Conservation (phyloP, 2,888 invertebrate genomes). For the Agrochola macilenta region DNA sequence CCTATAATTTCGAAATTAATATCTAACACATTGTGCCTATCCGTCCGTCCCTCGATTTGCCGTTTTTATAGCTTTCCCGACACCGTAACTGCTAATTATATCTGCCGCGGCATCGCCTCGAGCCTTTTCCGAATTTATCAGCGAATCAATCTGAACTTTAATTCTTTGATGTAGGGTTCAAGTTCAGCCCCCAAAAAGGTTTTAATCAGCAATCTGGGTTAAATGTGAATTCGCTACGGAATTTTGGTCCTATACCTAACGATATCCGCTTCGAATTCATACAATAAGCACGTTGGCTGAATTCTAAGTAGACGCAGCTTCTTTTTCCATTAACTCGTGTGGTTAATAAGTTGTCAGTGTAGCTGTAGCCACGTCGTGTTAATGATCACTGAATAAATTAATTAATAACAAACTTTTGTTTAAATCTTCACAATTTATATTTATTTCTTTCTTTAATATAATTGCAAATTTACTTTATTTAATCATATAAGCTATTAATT, state of each 20-base stretch:
- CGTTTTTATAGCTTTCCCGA: conserved; percentile 86
- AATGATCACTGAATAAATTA: conserved; percentile 7
- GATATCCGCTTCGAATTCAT: conserved; percentile 56
- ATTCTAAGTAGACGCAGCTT: conserved; percentile 22
- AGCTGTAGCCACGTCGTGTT: background rate
- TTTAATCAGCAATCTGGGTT: conserved; percentile 73
- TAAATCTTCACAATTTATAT: conserved; percentile 14
- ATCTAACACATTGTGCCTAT: conserved; percentile 90
- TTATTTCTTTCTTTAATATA: conserved; percentile 10
- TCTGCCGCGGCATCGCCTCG: conserved; percentile 78
- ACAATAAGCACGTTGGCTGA: conserved; percentile 58
- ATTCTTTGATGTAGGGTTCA: conserved; percentile 62
- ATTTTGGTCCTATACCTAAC: conserved; percentile 58
- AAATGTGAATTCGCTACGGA: conserved; percentile 67
- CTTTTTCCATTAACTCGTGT: conserved; percentile 3
- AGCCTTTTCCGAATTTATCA: conserved; percentile 72
- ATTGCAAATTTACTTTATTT: conserved; percentile 28
- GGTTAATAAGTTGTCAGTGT: conserved; percentile 1
- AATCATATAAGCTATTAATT: conserved; percentile 19
- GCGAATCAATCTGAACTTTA: conserved; percentile 68
- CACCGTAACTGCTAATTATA: conserved; percentile 87
- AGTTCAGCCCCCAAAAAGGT: conserved; percentile 46
- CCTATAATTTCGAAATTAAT: conserved; percentile 90
- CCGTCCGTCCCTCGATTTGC: conserved; percentile 85
- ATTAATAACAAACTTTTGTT: conserved; percentile 29